phyloP scores from a whole-genome alignment of 2,888 invertebrate species.

The Myathropa florea region DNA sequence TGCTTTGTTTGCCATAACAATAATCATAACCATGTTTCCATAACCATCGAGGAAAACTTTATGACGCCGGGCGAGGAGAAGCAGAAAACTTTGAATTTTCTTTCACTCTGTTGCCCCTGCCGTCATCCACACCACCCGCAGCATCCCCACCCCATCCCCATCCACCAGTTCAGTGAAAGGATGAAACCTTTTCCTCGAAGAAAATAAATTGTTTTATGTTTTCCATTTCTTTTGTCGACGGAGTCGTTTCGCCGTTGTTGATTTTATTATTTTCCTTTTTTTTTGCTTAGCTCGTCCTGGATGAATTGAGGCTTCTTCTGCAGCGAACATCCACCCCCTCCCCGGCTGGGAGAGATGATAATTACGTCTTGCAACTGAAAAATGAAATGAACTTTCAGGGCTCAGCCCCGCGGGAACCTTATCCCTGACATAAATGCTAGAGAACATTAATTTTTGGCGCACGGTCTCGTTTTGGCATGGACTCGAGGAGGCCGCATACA shows the following conservation, averaged over 20 bases:
- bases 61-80: conserved; percentile 13
- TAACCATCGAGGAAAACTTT: conserved; percentile 57
- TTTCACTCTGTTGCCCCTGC: neutral
- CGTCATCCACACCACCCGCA: neutral
- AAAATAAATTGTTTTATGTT: conserved; percentile 66
- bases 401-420: conserved; percentile 39
- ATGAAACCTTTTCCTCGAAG: conserved; percentile 60
- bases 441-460: conserved; percentile 35
- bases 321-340: neutral
- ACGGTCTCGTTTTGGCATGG: neutral
- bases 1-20: conserved; percentile 67
- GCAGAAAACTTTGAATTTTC: conserved; percentile 45
- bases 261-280: neutral
- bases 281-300: neutral
- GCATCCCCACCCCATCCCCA: neutral
- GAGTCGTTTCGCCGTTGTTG: neutral
- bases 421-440: conserved; percentile 37
- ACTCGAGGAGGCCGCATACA: neutral
- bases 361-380: conserved; percentile 37
- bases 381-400: conserved; percentile 27
- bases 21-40: conserved; percentile 67
- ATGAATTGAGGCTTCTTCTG: neutral
- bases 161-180: neutral
- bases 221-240: conserved; percentile 47
- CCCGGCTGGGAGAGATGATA: conserved; percentile 26